These are phyloP conservation scores for Python bivittatus DNA, from an alignment of 2,113 vertebrate species.

Conservation along the genomic window DNA sequence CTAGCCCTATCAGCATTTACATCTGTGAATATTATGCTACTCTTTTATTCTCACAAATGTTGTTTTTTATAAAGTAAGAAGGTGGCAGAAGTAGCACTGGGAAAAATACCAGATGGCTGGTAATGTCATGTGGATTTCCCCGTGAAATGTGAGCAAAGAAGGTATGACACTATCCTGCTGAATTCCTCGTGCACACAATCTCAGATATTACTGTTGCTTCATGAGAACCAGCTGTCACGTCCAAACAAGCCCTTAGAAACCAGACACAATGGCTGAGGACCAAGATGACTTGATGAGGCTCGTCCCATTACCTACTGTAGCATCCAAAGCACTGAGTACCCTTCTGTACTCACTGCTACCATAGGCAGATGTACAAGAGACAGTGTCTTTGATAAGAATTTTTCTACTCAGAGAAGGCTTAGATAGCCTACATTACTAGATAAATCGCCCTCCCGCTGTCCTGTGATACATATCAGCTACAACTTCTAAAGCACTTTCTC, in stretches of 20 bases:
- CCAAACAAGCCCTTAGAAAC: background rate
- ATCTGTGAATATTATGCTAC: background rate
- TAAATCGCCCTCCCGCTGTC: slow-evolving; percentile 27
- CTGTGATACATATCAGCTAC: background rate
- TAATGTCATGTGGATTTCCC: background rate
- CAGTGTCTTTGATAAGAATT: slow-evolving; percentile 15
- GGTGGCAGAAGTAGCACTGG: background rate
- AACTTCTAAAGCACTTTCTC: slow-evolving; percentile 8
- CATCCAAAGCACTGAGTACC: background rate
- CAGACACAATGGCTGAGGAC: background rate
- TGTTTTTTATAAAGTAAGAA: background rate
- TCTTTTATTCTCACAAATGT: background rate
- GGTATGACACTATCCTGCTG: background rate
- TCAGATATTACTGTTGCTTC: background rate
- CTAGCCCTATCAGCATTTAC: background rate
- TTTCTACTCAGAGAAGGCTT: slow-evolving; percentile 29
- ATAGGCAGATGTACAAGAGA: slow-evolving; percentile 1
- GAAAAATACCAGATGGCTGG: background rate
- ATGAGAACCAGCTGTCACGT: background rate
- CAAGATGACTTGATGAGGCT: slow-evolving; percentile 13
- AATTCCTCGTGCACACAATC: background rate
- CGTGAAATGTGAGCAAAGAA: background rate
- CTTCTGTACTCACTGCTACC: background rate
- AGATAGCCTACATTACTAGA: background rate
- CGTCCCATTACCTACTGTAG: background rate